phyloP scores from a whole-genome alignment of 2,113 vertebrate species.

The Spea multiplicata region DNA sequence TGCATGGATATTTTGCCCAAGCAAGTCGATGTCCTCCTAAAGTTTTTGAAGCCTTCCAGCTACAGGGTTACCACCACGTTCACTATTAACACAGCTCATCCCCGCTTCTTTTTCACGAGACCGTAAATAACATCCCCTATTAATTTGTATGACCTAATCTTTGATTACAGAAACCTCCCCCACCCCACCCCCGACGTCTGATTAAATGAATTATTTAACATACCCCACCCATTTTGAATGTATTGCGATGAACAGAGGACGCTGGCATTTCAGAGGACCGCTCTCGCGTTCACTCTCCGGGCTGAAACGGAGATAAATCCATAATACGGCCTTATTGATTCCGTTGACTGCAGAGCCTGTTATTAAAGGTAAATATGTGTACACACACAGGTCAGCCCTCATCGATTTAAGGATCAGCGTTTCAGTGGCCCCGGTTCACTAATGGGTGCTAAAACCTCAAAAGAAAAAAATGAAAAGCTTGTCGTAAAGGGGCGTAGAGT shows the following conservation, averaged over 20 bases:
- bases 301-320: background rate
- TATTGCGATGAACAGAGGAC: background rate
- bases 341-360: background rate
- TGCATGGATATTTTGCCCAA: no score
- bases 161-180: constrained; percentile 4
- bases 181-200: background rate
- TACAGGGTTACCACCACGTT: background rate
- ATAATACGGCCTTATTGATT: constrained; percentile 19
- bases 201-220: constrained; percentile 27
- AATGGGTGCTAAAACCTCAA: background rate
- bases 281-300: background rate
- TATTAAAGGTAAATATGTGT: constrained; percentile 3
- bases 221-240: background rate
- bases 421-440: background rate
- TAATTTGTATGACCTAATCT: constrained; percentile 37
- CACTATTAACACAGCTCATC: constrained; percentile 9
- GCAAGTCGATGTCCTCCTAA: no score
- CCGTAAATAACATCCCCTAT: constrained; percentile 26
- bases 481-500: no score
- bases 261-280: background rate
- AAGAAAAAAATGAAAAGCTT: background rate
- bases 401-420: background rate
- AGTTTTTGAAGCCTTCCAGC: background rate
- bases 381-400: constrained; percentile 1
- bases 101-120: background rate